Conservation (phyloP, 2,113 vertebrate genomes). For the Hymenochirus boettgeri region DNA sequence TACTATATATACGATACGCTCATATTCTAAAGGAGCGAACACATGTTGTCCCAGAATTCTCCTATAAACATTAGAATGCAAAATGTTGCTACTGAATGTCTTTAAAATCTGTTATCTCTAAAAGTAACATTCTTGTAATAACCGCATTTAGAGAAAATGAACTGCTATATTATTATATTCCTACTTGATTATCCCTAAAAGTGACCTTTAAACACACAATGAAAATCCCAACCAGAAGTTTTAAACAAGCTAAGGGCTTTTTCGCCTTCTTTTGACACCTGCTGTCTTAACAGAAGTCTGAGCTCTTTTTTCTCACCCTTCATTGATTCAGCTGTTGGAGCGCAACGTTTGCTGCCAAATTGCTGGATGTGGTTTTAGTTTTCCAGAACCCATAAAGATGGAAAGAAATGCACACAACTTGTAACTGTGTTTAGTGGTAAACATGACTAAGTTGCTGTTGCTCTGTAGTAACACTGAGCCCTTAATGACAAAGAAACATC, state of each 20-base stretch:
- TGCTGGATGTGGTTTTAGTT: background rate
- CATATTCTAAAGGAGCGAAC: too few species aligned
- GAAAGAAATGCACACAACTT: conserved; percentile 6
- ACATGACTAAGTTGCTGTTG: conserved; percentile 12
- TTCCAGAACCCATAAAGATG: conserved; percentile 1
- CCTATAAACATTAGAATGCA: too few species aligned
- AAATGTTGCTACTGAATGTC: too few species aligned
- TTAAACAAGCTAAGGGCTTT: background rate
- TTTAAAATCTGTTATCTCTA: too few species aligned
- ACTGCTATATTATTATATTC: background rate
- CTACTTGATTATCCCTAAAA: background rate
- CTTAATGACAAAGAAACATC: conserved; percentile 15
- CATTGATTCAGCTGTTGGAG: conserved; percentile 21
- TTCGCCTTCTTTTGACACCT: conserved; percentile 11
- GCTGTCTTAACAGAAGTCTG: background rate
- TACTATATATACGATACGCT: too few species aligned
- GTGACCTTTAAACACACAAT: background rate
- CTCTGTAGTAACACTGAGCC: background rate
- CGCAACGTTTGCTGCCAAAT: conserved; percentile 7
- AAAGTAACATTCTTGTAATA: too few species aligned
- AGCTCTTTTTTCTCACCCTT: conserved; percentile 11
- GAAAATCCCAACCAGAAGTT: conserved; percentile 7
- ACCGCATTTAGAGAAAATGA: too few species aligned
- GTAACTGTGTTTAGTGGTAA: conserved; percentile 13
- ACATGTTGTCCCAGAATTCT: too few species aligned